phyloP scores from a whole-genome alignment of 2,888 invertebrate genomes.

The Scrobipalpa atriplicella region DNA sequence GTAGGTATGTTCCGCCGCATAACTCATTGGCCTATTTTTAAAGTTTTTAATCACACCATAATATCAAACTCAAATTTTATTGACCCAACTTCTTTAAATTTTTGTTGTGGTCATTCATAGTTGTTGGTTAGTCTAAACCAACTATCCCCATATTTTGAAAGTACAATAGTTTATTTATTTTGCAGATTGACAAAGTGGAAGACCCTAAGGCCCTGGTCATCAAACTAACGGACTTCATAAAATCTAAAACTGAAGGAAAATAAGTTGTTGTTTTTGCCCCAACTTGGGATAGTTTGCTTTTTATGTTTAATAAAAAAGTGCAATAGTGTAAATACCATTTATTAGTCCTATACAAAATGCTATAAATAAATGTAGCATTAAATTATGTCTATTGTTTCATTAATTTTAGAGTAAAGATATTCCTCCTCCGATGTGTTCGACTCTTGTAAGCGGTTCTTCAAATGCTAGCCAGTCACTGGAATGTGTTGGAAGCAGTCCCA shows the following conservation, averaged over 20 bases:
- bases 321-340: slow-evolving; percentile 64
- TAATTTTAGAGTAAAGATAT: slow-evolving; percentile 81
- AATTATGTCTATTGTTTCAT: slow-evolving; percentile 38
- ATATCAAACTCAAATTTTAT: too few species aligned
- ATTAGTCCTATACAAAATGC: slow-evolving; percentile 60
- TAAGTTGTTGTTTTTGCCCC: slow-evolving; percentile 31
- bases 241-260: slow-evolving; percentile 82
- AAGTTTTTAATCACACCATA: too few species aligned
- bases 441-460: slow-evolving; percentile 93
- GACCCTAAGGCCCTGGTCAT: slow-evolving; percentile 89
- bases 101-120: too few species aligned
- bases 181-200: slow-evolving; percentile 92
- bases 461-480: slow-evolving; percentile 99
- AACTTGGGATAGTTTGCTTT: not conserved
- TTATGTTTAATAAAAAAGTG: slow-evolving; percentile 42
- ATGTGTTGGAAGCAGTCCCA: slow-evolving; percentile 98
- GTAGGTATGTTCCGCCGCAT: too few species aligned
- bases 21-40: too few species aligned
- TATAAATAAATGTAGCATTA: slow-evolving; percentile 58
- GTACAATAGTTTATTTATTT: slow-evolving; percentile 33
- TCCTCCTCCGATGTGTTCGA: slow-evolving; percentile 94
- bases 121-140: too few species aligned
- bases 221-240: slow-evolving; percentile 86
- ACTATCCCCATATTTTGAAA: slow-evolving; percentile 34
- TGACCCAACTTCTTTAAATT: too few species aligned